Evolutionary conservation across 2,888 invertebrate genomes (phyloP).

Genomic region (Thecocarcelia acutangulata): DNA sequence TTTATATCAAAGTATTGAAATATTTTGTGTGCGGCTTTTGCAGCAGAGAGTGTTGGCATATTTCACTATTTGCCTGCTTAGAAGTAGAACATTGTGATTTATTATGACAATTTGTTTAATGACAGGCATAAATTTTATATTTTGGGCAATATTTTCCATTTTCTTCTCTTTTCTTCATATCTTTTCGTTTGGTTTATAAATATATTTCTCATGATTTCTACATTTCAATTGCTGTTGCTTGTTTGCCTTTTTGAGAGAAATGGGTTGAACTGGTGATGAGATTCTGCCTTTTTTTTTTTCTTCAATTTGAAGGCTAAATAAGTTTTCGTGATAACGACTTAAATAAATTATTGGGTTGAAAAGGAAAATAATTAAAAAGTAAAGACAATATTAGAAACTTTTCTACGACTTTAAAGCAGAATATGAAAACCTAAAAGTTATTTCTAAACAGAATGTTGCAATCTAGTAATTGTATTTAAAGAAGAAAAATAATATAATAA

Average conservation of each 20-base stretch:
- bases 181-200: neutral
- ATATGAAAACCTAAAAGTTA: too few species aligned
- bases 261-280: too few species aligned
- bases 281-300: too few species aligned
- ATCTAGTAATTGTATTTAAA: neutral
- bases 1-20: slow-evolving; percentile 16
- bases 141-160: slow-evolving; percentile 34
- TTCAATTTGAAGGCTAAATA: too few species aligned
- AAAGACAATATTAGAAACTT: too few species aligned
- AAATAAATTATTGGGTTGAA: neutral
- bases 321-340: too few species aligned
- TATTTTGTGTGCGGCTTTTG: neutral
- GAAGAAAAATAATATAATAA: neutral
- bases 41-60: neutral
- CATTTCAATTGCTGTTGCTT: slow-evolving; percentile 7
- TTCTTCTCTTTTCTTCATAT: neutral
- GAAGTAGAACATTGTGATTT: slow-evolving; percentile 55
- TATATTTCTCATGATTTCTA: slow-evolving; percentile 35
- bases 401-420: too few species aligned
- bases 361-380: too few species aligned
- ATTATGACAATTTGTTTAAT: slow-evolving; percentile 69
- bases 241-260: too few species aligned
- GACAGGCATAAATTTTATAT: slow-evolving; percentile 66
- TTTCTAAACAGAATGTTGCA: neutral
- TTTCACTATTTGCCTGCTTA: neutral